These are phyloP conservation scores for Glaucopsyche alexis DNA, from an alignment of 2,888 invertebrate species.

Conservation along the genomic window DNA sequence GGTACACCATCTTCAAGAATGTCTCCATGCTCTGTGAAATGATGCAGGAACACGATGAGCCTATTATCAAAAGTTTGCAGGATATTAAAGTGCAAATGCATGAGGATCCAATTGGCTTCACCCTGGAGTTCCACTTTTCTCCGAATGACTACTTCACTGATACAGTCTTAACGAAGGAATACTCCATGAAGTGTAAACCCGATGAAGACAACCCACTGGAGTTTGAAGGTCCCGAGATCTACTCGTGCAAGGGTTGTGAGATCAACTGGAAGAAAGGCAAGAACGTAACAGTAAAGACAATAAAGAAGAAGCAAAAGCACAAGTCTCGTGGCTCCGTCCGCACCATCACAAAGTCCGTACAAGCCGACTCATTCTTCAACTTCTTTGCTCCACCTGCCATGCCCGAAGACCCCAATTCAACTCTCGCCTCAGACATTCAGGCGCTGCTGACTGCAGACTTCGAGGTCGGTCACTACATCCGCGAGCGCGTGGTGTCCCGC, in stretches of 20 bases:
- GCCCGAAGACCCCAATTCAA: slow-evolving; percentile 89
- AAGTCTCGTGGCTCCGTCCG: slow-evolving; percentile 96
- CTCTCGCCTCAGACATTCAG: slow-evolving; percentile 93
- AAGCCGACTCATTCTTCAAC: slow-evolving; percentile 99
- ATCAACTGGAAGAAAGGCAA: slow-evolving; percentile 99
- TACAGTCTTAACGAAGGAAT: slow-evolving; percentile 92
- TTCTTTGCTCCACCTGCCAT: slow-evolving; percentile 96
- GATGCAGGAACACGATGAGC: slow-evolving; percentile 93
- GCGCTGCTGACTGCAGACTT: slow-evolving; percentile 95
- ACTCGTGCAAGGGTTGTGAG: slow-evolving; percentile 93
- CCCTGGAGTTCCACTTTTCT: slow-evolving; percentile 94
- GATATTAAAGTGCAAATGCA: slow-evolving; percentile 86
- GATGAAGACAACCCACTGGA: slow-evolving; percentile 92
- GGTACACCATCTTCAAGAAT: slow-evolving; percentile 97
- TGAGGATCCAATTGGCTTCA: slow-evolving; percentile 76
- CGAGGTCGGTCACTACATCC: slow-evolving; percentile 98
- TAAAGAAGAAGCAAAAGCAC: slow-evolving; percentile 99
- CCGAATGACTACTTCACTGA: slow-evolving; percentile 95
- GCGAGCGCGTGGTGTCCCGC: slow-evolving; percentile 97
- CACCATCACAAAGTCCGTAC: slow-evolving; percentile 96
- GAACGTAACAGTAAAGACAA: slow-evolving; percentile 97
- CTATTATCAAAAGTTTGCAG: slow-evolving; percentile 89
- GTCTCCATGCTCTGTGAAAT: slow-evolving; percentile 92
- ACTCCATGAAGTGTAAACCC: slow-evolving; percentile 92
- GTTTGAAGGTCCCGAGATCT: slow-evolving; percentile 97